A percentile compares a stretch with the other conserved stretches of the same genome.
These are phyloP conservation scores for Tiliacea citrago DNA, from an alignment of 2,888 invertebrate species.

Conservation along the genomic window DNA sequence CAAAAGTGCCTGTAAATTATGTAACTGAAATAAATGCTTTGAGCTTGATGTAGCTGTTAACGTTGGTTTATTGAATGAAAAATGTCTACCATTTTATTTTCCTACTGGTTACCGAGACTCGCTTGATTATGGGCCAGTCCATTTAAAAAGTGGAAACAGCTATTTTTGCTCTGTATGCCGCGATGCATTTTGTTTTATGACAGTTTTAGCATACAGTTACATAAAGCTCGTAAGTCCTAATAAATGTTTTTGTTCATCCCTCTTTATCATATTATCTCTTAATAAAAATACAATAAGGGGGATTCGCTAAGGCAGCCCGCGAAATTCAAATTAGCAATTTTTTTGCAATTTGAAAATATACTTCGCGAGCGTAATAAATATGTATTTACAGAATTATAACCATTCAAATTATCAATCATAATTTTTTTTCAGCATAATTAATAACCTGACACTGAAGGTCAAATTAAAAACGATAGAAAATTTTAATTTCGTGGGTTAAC, in stretches of 20 bases:
- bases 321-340: too few species aligned
- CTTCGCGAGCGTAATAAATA: too few species aligned
- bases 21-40: too few species aligned
- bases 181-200: background rate
- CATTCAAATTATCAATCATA: background rate
- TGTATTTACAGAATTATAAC: too few species aligned
- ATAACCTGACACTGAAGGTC: background rate
- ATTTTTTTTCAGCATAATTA: background rate
- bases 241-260: background rate
- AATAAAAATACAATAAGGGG: too few species aligned
- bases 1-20: too few species aligned
- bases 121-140: background rate
- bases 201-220: background rate
- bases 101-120: background rate
- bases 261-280: background rate
- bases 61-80: background rate
- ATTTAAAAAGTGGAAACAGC: background rate
- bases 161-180: background rate
- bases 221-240: background rate
- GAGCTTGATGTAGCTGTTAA: background rate
- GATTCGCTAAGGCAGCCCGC: too few species aligned
- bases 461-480: background rate
- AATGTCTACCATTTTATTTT: background rate
- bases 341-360: too few species aligned
- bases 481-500: background rate